Evolutionary conservation across 1,140 invertebrate genomes (phyloP).

Genomic region (Drosophila novamexicana): DNA sequence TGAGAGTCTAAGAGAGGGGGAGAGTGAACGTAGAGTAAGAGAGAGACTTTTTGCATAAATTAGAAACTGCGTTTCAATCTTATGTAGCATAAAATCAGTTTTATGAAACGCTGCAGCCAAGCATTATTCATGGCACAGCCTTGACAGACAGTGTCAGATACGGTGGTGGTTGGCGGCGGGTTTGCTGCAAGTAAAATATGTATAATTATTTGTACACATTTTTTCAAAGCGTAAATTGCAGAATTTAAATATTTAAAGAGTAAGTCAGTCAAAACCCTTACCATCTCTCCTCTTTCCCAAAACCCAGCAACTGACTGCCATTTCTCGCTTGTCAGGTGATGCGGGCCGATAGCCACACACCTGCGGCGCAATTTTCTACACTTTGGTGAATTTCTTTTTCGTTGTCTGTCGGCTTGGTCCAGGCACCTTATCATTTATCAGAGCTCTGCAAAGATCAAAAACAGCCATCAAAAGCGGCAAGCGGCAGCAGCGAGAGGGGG

Average conservation of each 20-base stretch:
- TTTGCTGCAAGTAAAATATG: conserved; percentile 16
- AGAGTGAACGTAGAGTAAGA: background rate
- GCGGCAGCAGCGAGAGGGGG: background rate
- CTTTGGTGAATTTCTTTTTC: conserved; percentile 61
- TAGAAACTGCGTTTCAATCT: background rate
- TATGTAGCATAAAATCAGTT: background rate
- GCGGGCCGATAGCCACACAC: conserved; percentile 51
- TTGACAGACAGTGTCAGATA: conserved; percentile 2
- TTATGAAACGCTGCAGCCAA: background rate
- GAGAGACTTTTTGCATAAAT: background rate
- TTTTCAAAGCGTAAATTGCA: background rate
- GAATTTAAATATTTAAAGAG: conserved; percentile 35
- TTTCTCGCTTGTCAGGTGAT: conserved; percentile 31
- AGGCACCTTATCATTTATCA: conserved; percentile 75
- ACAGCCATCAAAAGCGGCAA: conserved; percentile 63
- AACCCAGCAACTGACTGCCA: background rate
- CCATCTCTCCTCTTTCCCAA: background rate
- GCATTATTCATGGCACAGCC: conserved; percentile 10
- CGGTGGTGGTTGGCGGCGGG: background rate
- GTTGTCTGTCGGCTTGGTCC: conserved; percentile 20
- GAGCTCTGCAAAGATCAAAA: conserved; percentile 69
- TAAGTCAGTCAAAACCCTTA: background rate
- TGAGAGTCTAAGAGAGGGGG: background rate
- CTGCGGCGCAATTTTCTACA: conserved; percentile 70
- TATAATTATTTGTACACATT: background rate